Evolutionary conservation across 1,140 invertebrate genomes (phyloP).

Genomic region (Hyles vespertilio): DNA sequence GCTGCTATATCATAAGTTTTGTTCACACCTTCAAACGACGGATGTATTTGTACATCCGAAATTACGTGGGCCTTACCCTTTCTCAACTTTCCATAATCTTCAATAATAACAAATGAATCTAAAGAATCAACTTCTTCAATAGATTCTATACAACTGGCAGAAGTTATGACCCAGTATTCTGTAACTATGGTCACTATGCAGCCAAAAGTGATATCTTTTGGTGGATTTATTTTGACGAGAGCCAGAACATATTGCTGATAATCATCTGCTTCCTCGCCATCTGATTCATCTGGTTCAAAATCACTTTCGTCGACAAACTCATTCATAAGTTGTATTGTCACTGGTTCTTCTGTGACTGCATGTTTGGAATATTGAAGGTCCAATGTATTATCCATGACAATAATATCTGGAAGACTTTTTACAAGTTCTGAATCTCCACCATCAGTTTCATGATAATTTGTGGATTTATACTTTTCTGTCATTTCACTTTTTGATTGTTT

Average conservation of each 20-base stretch:
- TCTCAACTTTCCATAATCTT: conserved; percentile 23
- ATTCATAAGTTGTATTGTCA: conserved; percentile 1
- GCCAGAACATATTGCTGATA: conserved; percentile 33
- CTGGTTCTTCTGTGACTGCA: too few relatives aligned
- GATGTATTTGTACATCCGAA: conserved; percentile 46
- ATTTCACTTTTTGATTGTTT: background rate
- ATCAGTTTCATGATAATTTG: background rate
- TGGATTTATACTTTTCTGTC: background rate
- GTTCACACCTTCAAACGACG: conserved; percentile 41
- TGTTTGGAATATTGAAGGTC: too few relatives aligned
- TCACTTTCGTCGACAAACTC: conserved; percentile 12
- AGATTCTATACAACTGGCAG: conserved; percentile 56
- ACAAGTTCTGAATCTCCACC: too few relatives aligned
- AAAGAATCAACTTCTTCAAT: conserved; percentile 51
- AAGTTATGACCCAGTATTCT: conserved; percentile 49
- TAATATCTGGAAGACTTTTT: background rate
- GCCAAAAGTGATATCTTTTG: conserved; percentile 36
- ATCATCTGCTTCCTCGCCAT: conserved; percentile 14
- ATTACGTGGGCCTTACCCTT: conserved; percentile 26
- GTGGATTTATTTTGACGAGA: conserved; percentile 45
- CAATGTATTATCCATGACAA: too few relatives aligned
- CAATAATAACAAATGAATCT: conserved; percentile 50
- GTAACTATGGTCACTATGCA: conserved; percentile 48
- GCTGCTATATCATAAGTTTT: conserved; percentile 41
- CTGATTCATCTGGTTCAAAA: conserved; percentile 3